Evolutionary conservation across 2,888 invertebrate species (phyloP).

Genomic region (Platycheirus albimanus): DNA sequence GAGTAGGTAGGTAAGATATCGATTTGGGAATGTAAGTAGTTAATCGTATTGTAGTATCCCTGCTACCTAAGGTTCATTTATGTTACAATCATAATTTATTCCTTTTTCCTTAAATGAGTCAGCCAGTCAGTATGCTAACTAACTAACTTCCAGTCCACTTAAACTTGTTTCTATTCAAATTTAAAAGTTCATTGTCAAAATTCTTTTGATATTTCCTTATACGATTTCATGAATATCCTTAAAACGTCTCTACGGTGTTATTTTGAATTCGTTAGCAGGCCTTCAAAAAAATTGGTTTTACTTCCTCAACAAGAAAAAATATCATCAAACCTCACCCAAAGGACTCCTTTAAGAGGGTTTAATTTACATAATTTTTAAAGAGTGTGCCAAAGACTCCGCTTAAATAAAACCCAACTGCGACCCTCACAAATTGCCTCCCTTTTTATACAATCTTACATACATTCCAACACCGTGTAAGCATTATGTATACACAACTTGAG

Average conservation of each 20-base stretch:
- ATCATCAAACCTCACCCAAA: slow-evolving; percentile 14
- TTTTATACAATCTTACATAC: slow-evolving; percentile 13
- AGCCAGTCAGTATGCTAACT: neutral
- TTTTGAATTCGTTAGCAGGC: slow-evolving; percentile 30
- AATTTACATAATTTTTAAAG: slow-evolving; percentile 39
- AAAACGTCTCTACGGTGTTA: slow-evolving; percentile 20
- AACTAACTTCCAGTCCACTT: slow-evolving; percentile 6
- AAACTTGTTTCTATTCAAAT: slow-evolving; percentile 21
- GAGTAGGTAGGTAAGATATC: too few species aligned
- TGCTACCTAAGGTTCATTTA: neutral
- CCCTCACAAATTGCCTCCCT: slow-evolving; percentile 43
- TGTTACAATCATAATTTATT: too few species aligned
- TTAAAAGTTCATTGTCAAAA: slow-evolving; percentile 31
- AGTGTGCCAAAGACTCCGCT: slow-evolving; percentile 33
- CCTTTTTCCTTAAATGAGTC: too few species aligned
- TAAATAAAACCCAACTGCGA: slow-evolving; percentile 34
- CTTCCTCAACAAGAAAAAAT: neutral
- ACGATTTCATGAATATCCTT: slow-evolving; percentile 22
- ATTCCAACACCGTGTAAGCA: slow-evolving; percentile 59
- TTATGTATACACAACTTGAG: slow-evolving; percentile 60
- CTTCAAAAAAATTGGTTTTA: slow-evolving; percentile 31
- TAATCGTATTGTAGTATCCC: too few species aligned
- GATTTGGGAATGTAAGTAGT: too few species aligned
- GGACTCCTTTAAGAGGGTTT: slow-evolving; percentile 28
- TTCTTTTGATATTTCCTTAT: slow-evolving; percentile 9